Conservation (phyloP, 2,797 vertebrate species). For the Lateolabrax maculatus region DNA sequence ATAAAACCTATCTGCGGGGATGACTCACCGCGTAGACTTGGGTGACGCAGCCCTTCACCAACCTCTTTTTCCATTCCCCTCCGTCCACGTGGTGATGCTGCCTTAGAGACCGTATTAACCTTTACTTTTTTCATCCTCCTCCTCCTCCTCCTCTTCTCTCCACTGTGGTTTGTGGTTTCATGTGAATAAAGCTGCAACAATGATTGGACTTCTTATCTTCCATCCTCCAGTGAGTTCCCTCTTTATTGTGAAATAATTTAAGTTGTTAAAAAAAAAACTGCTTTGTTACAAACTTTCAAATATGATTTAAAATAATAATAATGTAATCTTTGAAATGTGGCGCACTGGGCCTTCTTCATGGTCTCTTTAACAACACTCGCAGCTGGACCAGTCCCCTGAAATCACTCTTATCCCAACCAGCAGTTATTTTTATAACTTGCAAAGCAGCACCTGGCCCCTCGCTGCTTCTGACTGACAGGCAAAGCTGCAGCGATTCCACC, state of each 20-base stretch:
- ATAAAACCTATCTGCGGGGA: constrained; percentile 51
- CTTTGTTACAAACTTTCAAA: no score
- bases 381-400: constrained; percentile 31
- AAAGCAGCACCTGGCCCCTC: constrained; percentile 63
- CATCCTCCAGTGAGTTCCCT: neutral
- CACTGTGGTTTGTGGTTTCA: constrained; percentile 35
- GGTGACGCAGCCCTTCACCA: constrained; percentile 27
- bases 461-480: neutral
- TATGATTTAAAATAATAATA: no score
- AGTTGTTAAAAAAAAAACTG: no score
- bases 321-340: neutral
- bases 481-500: neutral
- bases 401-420: neutral
- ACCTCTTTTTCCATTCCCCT: constrained; percentile 40
- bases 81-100: constrained; percentile 3
- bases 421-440: constrained; percentile 29
- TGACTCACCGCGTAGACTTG: constrained; percentile 49
- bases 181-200: constrained; percentile 21
- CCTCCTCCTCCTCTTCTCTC: neutral
- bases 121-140: neutral
- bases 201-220: neutral
- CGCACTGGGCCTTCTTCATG: neutral
- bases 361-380: neutral
- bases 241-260: neutral
- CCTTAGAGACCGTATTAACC: constrained; percentile 25